Evolutionary conservation across 2,113 vertebrate species (phyloP).

Genomic region (Cyanoliseus patagonus): DNA sequence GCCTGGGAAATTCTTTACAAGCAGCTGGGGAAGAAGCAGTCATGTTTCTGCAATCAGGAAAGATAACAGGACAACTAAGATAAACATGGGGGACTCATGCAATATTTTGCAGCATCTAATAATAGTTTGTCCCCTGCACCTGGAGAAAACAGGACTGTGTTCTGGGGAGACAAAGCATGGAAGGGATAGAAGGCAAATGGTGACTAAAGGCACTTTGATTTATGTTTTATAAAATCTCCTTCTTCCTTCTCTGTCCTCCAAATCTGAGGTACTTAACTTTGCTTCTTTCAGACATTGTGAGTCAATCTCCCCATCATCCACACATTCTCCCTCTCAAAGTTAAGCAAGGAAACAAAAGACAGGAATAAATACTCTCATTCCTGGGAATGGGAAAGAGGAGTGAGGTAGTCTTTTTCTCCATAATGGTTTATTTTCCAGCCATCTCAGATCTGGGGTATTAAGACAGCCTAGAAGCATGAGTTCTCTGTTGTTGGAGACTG

Average conservation of each 20-base stretch:
- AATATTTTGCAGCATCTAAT: background rate
- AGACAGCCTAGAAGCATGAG: accelerated
- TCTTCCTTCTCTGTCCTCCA: background rate
- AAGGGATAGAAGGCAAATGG: background rate
- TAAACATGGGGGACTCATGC: background rate
- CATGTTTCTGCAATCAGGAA: background rate
- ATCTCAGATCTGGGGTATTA: background rate
- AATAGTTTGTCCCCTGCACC: background rate
- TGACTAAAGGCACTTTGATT: background rate
- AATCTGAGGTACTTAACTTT: background rate
- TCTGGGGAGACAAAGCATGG: background rate
- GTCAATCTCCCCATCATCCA: background rate
- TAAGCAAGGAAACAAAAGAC: background rate
- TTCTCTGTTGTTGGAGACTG: background rate
- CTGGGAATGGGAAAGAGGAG: background rate
- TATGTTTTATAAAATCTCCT: background rate
- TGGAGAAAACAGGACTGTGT: background rate
- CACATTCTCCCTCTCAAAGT: background rate
- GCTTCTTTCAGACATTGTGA: background rate
- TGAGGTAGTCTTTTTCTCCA: background rate
- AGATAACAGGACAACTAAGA: constrained; percentile 1
- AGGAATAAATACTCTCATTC: background rate
- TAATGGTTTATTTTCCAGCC: background rate
- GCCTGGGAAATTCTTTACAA: background rate
- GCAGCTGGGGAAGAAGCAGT: background rate